phyloP scores from a whole-genome alignment of 1,140 invertebrate genomes.

The Drosophila burlai region DNA sequence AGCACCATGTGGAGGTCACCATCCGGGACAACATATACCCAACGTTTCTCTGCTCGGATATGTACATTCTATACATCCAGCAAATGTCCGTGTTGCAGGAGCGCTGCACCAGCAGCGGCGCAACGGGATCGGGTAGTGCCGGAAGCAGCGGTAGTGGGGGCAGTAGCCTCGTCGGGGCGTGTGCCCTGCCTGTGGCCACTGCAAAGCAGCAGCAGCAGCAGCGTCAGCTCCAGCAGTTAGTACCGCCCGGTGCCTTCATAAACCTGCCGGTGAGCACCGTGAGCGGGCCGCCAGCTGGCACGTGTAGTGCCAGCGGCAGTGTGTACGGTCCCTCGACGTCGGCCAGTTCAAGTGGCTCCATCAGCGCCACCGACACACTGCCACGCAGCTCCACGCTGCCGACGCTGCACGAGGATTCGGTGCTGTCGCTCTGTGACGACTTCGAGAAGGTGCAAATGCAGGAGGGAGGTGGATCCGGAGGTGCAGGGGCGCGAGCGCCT shows the following conservation, averaged over 20 bases:
- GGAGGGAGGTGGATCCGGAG: conserved; percentile 52
- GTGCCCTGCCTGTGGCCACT: conserved; percentile 43
- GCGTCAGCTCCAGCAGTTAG: conserved; percentile 10
- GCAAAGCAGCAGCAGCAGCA: conserved; percentile 52
- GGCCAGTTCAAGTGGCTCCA: conserved; percentile 85
- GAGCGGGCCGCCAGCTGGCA: conserved; percentile 64
- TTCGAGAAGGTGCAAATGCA: conserved; percentile 79
- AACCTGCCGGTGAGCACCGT: conserved; percentile 70
- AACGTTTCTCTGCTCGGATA: conserved; percentile 95
- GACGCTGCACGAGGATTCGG: conserved; percentile 93
- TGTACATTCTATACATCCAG: conserved; percentile 95
- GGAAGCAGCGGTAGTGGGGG: conserved; percentile 50
- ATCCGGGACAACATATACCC: conserved; percentile 95
- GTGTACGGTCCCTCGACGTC: conserved; percentile 86
- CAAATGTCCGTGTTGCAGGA: conserved; percentile 82
- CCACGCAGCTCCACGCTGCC: conserved; percentile 87
- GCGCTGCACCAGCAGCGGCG: conserved; percentile 71
- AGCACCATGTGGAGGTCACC: conserved; percentile 90
- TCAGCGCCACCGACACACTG: conserved; percentile 85
- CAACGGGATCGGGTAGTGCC: conserved; percentile 58
- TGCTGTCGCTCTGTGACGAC: conserved; percentile 87
- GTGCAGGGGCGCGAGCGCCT: conserved; percentile 58
- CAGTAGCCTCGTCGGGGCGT: conserved; percentile 53
- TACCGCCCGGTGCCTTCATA: conserved; percentile 63
- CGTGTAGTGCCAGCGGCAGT: conserved; percentile 85